These are phyloP conservation scores for Rhinolophus sinicus DNA, from an alignment of 2,113 vertebrate species.

Conservation along the genomic window DNA sequence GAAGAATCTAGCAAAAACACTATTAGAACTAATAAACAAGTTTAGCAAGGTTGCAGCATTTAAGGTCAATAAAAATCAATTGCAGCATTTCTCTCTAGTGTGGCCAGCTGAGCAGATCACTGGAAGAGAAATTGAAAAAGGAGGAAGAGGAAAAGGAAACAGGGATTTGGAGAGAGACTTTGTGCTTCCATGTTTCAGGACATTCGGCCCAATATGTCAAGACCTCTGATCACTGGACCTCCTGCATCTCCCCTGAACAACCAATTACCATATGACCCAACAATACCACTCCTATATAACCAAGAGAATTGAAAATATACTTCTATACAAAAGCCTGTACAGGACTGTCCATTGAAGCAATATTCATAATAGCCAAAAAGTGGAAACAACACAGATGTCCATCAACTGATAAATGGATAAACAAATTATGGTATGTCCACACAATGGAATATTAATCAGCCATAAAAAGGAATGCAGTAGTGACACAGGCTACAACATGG, in stretches of 20 bases:
- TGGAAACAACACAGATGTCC: background rate
- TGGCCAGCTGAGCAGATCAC: constrained; percentile 95
- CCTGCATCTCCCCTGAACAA: no score
- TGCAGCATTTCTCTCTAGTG: constrained; percentile 96
- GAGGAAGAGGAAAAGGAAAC: constrained; percentile 86
- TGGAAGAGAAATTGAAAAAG: constrained; percentile 90
- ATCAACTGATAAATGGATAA: background rate
- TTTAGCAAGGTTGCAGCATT: background rate
- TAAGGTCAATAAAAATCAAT: background rate
- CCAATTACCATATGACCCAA: background rate
- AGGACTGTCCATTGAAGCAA: background rate
- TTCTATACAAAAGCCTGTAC: background rate
- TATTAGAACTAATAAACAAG: background rate
- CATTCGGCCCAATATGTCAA: no score
- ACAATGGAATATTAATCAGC: background rate
- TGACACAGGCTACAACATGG: background rate
- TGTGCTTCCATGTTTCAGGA: constrained; percentile 92
- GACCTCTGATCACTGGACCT: no score
- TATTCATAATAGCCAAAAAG: background rate
- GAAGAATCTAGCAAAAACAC: background rate
- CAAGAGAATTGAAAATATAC: background rate
- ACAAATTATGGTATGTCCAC: background rate
- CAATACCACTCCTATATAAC: background rate
- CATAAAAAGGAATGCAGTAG: background rate
- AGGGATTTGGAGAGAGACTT: constrained; percentile 82